Percentiles rank a stretch among this genome's conserved stretches.
phyloP scores from a whole-genome alignment of 2,797 vertebrate genomes.

The Staurois parvus region DNA sequence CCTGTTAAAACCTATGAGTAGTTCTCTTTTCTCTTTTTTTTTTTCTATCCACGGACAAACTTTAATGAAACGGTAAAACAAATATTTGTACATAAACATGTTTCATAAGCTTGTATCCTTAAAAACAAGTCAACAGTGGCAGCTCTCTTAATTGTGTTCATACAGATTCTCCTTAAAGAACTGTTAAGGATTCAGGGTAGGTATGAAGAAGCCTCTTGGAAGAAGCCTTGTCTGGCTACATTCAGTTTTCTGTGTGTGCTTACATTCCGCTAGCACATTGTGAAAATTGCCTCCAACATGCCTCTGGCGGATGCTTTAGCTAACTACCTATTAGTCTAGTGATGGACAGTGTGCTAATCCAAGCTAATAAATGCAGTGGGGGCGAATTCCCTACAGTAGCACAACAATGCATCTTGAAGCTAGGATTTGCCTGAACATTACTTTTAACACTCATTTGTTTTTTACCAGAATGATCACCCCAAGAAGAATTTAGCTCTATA shows the following conservation, averaged over 20 bases:
- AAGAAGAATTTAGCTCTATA: background rate
- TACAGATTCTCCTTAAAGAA: background rate
- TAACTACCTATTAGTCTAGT: conserved; percentile 22
- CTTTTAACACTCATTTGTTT: background rate
- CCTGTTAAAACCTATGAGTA: too few species aligned
- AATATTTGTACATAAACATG: too few species aligned
- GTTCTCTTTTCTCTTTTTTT: too few species aligned
- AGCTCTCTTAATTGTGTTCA: background rate
- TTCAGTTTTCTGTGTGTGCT: background rate
- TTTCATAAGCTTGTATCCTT: background rate
- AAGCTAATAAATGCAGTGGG: background rate
- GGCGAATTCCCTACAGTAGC: background rate
- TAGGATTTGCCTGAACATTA: background rate
- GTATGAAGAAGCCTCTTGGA: too few species aligned
- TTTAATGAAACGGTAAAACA: too few species aligned
- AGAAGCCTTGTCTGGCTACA: background rate
- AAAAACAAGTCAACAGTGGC: background rate
- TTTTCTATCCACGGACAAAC: too few species aligned
- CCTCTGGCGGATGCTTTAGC: conserved; percentile 3
- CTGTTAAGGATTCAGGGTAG: background rate
- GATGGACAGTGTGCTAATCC: conserved; percentile 2
- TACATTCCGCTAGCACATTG: background rate
- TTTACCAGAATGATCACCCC: background rate
- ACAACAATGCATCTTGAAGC: background rate
- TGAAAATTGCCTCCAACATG: conserved; percentile 19